Conservation (phyloP, 2,797 vertebrate genomes). For the Takifugu rubripes region DNA sequence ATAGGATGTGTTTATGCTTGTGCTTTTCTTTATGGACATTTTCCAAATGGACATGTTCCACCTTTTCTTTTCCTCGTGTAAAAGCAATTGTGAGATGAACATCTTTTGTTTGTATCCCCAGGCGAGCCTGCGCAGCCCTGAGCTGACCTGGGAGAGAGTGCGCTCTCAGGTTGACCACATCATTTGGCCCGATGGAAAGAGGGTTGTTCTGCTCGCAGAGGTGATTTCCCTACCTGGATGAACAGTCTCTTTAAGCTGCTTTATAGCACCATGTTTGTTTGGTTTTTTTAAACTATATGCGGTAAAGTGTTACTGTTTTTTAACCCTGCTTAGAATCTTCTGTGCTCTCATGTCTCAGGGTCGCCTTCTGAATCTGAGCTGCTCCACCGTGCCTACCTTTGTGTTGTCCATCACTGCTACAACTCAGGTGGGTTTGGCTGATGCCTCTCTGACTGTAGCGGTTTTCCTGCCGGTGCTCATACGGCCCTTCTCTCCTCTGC, state of each 20-base stretch:
- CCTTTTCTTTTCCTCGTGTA: background rate
- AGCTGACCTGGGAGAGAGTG: constrained; percentile 97
- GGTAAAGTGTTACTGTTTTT: too few species aligned
- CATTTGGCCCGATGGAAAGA: constrained; percentile 97
- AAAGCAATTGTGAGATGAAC: constrained; percentile 12
- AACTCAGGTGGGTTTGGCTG: constrained; percentile 82
- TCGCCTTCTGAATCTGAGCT: constrained; percentile 95
- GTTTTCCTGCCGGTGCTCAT: background rate
- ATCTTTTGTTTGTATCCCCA: constrained; percentile 46
- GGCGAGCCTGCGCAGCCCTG: constrained; percentile 94
- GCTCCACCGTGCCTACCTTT: constrained; percentile 97
- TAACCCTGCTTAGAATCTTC: background rate
- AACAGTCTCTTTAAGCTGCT: too few species aligned
- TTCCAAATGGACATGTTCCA: background rate
- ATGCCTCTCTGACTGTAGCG: background rate
- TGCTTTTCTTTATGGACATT: background rate
- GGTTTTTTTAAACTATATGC: too few species aligned
- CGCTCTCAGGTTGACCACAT: constrained; percentile 97
- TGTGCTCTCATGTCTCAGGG: constrained; percentile 73
- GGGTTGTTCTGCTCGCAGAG: constrained; percentile 95
- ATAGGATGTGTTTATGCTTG: background rate
- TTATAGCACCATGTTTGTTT: background rate
- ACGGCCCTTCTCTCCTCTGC: constrained; percentile 15
- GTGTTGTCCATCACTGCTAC: constrained; percentile 98
- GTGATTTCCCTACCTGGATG: constrained; percentile 52